Evolutionary conservation across 2,797 vertebrate genomes (phyloP).

Genomic region (Emys orbicularis): DNA sequence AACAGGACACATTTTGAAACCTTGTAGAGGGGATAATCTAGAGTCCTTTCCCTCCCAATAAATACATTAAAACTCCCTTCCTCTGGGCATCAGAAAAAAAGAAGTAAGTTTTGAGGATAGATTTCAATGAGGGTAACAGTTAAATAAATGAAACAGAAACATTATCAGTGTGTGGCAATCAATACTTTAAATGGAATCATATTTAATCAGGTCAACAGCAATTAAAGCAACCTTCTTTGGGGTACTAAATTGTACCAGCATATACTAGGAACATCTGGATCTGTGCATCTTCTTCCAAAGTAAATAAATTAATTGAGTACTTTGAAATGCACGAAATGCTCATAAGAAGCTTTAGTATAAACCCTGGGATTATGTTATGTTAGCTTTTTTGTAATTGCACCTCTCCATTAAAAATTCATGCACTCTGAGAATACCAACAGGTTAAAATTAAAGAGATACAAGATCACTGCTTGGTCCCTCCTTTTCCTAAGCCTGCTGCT

Average conservation of each 20-base stretch:
- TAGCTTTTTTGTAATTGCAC: constrained; percentile 37
- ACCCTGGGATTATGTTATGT: constrained; percentile 53
- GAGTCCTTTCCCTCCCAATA: not conserved
- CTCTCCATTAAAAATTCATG: not conserved
- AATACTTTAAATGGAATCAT: constrained; percentile 33
- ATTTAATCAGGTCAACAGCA: constrained; percentile 61
- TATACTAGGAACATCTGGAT: not conserved
- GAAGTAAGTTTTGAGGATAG: not conserved
- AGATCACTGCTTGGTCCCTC: not conserved
- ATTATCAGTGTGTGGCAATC: not conserved
- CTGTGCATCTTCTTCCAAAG: not conserved
- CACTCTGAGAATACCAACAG: not conserved
- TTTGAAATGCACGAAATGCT: constrained; percentile 22
- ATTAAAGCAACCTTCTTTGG: constrained; percentile 36
- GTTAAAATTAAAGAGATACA: constrained; percentile 25
- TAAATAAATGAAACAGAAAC: not conserved
- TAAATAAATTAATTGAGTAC: constrained; percentile 15
- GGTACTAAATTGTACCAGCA: not conserved
- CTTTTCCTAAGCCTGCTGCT: not conserved
- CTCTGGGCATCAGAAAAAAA: not conserved
- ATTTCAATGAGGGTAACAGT: accelerated
- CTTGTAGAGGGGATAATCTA: not conserved
- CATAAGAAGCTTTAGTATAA: constrained; percentile 68
- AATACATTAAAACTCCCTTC: not conserved
- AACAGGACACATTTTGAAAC: accelerated